Conservation (phyloP, 2,797 vertebrate genomes). For the Pitangus sulphuratus region DNA sequence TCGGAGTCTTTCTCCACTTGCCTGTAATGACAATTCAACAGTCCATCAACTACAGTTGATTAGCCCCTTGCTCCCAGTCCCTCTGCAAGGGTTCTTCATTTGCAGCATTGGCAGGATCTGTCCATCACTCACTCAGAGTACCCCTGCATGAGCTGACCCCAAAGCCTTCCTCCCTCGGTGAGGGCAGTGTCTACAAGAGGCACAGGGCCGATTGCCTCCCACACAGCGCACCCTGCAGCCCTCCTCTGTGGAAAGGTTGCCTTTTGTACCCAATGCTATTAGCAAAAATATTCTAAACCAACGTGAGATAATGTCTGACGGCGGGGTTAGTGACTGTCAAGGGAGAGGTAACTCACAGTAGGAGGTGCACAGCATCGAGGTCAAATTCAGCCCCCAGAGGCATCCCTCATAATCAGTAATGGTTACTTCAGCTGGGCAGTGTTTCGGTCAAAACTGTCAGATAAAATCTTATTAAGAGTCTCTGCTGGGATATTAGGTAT, state of each 20-base stretch:
- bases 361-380: not conserved
- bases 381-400: not conserved
- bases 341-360: not conserved
- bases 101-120: not conserved
- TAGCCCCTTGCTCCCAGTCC: not conserved
- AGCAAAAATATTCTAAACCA: not conserved
- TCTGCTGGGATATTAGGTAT: not conserved
- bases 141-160: rapidly evolving
- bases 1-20: not conserved
- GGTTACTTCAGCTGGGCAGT: not conserved
- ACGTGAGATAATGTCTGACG: not conserved
- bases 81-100: not conserved
- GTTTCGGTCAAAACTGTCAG: not conserved
- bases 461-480: not conserved
- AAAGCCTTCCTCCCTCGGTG: not conserved
- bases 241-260: not conserved
- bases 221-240: not conserved
- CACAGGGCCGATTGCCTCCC: not conserved
- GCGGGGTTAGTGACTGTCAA: not conserved
- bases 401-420: not conserved
- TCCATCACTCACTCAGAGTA: too few relatives aligned
- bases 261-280: not conserved
- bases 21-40: not conserved
- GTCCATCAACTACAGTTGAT: not conserved
- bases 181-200: not conserved